A percentile compares a stretch with the other conserved stretches of the same genome.
Evolutionary conservation across 2,113 vertebrate species (phyloP).

Genomic region (Progne subis): DNA sequence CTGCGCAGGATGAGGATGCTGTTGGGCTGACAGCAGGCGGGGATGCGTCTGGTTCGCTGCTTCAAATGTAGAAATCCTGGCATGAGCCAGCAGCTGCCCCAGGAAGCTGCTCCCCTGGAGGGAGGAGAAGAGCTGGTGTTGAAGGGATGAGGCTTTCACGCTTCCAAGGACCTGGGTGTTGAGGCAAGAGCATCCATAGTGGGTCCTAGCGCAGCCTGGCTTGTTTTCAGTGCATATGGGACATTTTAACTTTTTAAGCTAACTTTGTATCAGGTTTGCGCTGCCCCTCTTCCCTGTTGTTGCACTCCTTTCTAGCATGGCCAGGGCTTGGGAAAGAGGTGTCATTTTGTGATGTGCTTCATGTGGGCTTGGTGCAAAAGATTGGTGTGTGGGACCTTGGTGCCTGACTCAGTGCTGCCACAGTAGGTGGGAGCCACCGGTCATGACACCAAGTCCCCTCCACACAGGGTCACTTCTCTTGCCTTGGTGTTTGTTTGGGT

Average conservation of each 20-base stretch:
- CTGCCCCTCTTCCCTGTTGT: neutral
- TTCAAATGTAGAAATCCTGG: neutral
- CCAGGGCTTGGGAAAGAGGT: neutral
- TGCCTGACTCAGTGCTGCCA: rapidly evolving
- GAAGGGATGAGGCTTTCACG: conserved; percentile 4
- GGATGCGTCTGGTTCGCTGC: neutral
- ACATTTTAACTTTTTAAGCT: conserved; percentile 26
- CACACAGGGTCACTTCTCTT: neutral
- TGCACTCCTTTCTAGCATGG: neutral
- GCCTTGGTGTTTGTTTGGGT: neutral
- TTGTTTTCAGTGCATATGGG: neutral
- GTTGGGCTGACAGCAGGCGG: neutral
- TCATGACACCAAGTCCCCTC: neutral
- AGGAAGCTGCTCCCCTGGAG: neutral
- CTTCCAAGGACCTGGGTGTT: neutral
- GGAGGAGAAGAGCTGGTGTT: conserved; percentile 1
- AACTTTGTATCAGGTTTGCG: neutral
- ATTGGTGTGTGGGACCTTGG: rapidly evolving
- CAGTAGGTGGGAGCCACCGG: neutral
- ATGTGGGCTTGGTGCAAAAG: neutral
- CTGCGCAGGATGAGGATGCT: neutral
- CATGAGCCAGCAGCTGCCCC: neutral
- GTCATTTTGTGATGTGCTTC: neutral
- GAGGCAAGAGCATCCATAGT: neutral
- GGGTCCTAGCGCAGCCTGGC: neutral